These are phyloP conservation scores for Macrostomum lignano DNA, from an alignment of 1,140 invertebrate genomes.

Conservation along the genomic window DNA sequence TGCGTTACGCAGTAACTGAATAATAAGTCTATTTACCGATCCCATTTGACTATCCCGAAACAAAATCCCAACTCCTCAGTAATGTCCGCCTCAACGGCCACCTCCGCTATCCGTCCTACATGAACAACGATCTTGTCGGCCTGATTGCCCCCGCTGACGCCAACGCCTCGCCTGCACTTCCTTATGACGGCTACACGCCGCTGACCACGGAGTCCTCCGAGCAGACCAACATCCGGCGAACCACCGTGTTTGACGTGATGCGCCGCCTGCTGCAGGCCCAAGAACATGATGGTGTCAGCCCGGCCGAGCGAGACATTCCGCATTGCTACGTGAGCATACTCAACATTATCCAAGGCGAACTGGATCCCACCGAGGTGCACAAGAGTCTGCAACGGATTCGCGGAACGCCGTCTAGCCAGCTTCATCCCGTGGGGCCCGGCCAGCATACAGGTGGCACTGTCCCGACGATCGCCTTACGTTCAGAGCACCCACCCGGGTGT, in stretches of 20 bases:
- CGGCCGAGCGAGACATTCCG: slow-evolving; percentile 38
- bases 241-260: slow-evolving; percentile 83
- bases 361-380: slow-evolving; percentile 39
- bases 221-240: slow-evolving; percentile 34
- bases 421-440: slow-evolving; percentile 94
- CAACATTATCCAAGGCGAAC: slow-evolving; percentile 60
- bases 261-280: slow-evolving; percentile 64
- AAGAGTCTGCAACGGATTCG: slow-evolving; percentile 75
- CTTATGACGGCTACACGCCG: slow-evolving; percentile 95
- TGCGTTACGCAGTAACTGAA: no score
- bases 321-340: slow-evolving; percentile 91
- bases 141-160: slow-evolving; percentile 76
- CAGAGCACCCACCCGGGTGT: slow-evolving; percentile 72
- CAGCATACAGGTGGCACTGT: slow-evolving; percentile 78
- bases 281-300: slow-evolving; percentile 99
- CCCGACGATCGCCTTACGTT: slow-evolving; percentile 72
- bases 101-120: slow-evolving; percentile 77
- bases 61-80: no score
- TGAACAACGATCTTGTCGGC: slow-evolving; percentile 91
- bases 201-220: slow-evolving; percentile 57
- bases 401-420: slow-evolving; percentile 61
- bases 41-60: no score
- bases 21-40: no score
- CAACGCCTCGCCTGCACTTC: slow-evolving; percentile 79
- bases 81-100: slow-evolving; percentile 84